Evolutionary conservation across 1,140 invertebrate species (phyloP).

Genomic region (Euwallacea fornicatus): DNA sequence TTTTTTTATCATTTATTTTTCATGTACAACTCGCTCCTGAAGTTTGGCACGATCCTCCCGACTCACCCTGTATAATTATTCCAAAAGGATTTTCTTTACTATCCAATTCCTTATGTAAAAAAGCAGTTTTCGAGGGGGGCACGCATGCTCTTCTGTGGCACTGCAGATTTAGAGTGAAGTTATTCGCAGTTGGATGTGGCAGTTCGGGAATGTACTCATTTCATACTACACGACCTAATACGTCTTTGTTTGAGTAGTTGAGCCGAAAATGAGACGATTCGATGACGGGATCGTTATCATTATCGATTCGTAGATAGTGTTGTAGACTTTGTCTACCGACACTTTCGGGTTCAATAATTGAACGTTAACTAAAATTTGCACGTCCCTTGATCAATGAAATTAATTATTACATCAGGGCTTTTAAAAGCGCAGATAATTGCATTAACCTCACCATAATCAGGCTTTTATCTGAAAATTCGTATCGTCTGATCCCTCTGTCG

Average conservation of each 20-base stretch:
- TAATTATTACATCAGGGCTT: not conserved
- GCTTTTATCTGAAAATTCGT: slow-evolving; percentile 18
- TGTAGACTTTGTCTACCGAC: not conserved
- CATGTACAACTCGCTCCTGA: no score
- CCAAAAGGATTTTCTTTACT: no score
- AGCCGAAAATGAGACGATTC: not conserved
- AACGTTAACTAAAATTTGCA: not conserved
- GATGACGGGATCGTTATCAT: not conserved
- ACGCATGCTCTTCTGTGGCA: no score
- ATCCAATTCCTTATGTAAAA: no score
- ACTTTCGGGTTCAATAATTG: not conserved
- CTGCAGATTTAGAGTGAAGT: no score
- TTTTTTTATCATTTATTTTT: no score
- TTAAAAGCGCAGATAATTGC: slow-evolving; percentile 6
- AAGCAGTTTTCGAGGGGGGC: no score
- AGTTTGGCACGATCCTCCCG: no score
- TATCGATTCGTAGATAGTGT: not conserved
- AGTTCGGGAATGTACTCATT: no score
- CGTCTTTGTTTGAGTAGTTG: not conserved
- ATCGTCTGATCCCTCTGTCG: slow-evolving; percentile 15
- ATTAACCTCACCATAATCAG: slow-evolving; percentile 18
- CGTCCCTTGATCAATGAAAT: not conserved
- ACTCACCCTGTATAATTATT: no score
- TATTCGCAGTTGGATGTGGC: no score
- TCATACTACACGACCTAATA: no score